Percentiles rank a stretch among this genome's conserved stretches.
Evolutionary conservation across 2,888 invertebrate species (phyloP).

Genomic region (Pristionchus maxplancki): DNA sequence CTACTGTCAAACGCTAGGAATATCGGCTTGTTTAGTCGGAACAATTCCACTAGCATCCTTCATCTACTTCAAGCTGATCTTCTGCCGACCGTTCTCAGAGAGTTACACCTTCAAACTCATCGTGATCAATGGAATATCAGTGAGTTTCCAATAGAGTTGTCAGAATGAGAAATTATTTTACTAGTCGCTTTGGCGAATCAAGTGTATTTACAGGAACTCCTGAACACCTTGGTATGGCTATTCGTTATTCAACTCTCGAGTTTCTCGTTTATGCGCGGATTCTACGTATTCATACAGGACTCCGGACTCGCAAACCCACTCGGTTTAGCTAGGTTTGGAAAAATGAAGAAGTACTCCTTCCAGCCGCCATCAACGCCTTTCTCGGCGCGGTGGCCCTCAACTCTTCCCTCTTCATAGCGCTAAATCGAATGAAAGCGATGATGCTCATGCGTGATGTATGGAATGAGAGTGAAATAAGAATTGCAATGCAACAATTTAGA

Average conservation of each 20-base stretch:
- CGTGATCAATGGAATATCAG: not conserved
- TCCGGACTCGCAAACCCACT: not conserved
- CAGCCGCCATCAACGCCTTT: not conserved
- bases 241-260: not conserved
- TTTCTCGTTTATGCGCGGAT: not conserved
- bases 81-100: not conserved
- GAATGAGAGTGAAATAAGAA: not conserved
- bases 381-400: not conserved
- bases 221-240: not conserved
- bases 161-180: not conserved
- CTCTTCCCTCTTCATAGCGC: not conserved
- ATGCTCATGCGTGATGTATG: not conserved
- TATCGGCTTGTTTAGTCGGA: not conserved
- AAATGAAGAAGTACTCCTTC: too few species aligned
- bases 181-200: too few species aligned
- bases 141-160: too few species aligned
- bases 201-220: not conserved
- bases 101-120: conserved; percentile 6
- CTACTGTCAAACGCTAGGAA: not conserved
- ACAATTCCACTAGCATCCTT: not conserved
- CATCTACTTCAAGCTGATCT: not conserved
- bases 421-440: not conserved
- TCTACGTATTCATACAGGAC: not conserved
- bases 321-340: not conserved
- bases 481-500: not conserved